Conservation (phyloP, 2,113 vertebrate genomes). For the Trematomus loennbergii region DNA sequence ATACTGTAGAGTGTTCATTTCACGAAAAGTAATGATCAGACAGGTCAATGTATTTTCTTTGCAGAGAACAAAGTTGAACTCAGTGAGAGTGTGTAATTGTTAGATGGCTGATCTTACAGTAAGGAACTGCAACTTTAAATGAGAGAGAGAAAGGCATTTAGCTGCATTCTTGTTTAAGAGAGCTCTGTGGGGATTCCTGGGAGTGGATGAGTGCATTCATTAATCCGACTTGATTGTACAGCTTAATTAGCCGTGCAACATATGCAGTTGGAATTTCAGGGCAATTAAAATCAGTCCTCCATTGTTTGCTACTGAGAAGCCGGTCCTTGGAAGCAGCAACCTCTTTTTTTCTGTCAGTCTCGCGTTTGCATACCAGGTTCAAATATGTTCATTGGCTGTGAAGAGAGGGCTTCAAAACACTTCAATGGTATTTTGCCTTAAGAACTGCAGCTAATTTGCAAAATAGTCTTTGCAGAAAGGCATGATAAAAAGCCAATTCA, state of each 20-base stretch:
- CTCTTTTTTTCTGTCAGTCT: background rate
- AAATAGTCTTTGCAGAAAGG: background rate
- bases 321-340: conserved; percentile 6
- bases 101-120: background rate
- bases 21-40: background rate
- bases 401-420: conserved; percentile 20
- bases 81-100: background rate
- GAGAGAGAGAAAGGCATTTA: conserved; percentile 24
- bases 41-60: background rate
- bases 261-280: conserved; percentile 53
- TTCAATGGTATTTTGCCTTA: conserved; percentile 12
- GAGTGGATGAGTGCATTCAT: conserved; percentile 47
- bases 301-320: conserved; percentile 28
- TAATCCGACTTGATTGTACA: conserved; percentile 41
- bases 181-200: conserved; percentile 40
- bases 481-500: background rate
- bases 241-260: conserved; percentile 53
- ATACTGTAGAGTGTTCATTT: background rate
- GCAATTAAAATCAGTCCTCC: conserved; percentile 51
- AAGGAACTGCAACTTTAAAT: conserved; percentile 7
- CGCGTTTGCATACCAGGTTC: conserved; percentile 5
- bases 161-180: conserved; percentile 39
- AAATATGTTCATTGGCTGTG: conserved; percentile 4
- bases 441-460: conserved; percentile 16
- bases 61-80: conserved; percentile 20